Evolutionary conservation across 2,888 invertebrate genomes (phyloP), one percentile per base, ranked within the genome.

Genomic region (Amblyteles armatorius): DNA sequence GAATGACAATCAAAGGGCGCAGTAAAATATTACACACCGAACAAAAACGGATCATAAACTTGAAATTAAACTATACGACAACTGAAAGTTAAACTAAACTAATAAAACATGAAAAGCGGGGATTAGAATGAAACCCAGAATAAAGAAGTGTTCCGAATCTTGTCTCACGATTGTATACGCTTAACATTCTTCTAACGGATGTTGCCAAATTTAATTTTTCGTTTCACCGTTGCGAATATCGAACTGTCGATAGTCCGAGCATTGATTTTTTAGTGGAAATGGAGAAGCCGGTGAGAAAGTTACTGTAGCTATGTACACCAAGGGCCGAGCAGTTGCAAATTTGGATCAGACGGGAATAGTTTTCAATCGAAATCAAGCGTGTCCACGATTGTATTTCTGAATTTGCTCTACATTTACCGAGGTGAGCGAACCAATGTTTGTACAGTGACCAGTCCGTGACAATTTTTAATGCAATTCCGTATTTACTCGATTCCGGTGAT

Each of bases 221-320:
- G 29, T 33, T 63, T 16, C 33, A 33, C n/a, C 29, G 29, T 5
- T n/a, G 16, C 33, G 33, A 33, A 63, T 63, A 16, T 63, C 63
- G 63, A 63, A 29, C 63, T n/a, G 63, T 63, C 63, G 63, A n/a
- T 63, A 63, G 29, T n/a, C 16, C 63, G 33, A 33, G 33, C 63
- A 63, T 63, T 16, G 63, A 33, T 63, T 29, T 63, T n/a, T 29
- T 33, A 63, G 16, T 29, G 63, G n/a, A 63, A 29, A 29, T n/a
- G 13, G 9, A 19, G 16, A 7, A 1, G 29, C 33, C 63, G n/a
- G 33, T 13, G 63, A 16, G 63, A 7, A 63, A 16, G 2, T 16
- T 33, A 16, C 63, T n/a, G 16, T 33, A 63, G 29, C 16, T 63
- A 63, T 63, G 29, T 63, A 13, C 33, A 22, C 3, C 26, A 11